Conservation (phyloP, 53 echinoderm and acorn worm genomes). For the Hippasteria phrygiana region DNA sequence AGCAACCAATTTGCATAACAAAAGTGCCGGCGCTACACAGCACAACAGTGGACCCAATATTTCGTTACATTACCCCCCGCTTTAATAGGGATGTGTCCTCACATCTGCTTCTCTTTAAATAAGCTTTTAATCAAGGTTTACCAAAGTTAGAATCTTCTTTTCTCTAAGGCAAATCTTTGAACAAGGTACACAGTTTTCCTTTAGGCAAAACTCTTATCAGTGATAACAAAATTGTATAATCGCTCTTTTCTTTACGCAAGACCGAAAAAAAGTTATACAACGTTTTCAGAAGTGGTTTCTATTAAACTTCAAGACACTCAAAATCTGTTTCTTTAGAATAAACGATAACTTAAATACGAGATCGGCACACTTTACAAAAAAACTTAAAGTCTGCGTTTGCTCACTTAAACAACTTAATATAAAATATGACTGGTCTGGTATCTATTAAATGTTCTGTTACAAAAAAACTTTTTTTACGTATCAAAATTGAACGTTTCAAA, state of each 20-base stretch:
- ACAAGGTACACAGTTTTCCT: background rate
- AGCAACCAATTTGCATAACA: too few species aligned
- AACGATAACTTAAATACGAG: too few species aligned
- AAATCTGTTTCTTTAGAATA: too few species aligned
- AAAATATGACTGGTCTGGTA: background rate
- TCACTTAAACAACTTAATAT: too few species aligned
- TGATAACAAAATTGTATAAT: background rate
- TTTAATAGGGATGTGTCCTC: slow-evolving; percentile 49
- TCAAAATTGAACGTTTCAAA: background rate
- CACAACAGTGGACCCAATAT: too few species aligned
- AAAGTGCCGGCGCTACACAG: too few species aligned
- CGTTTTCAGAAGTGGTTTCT: background rate
- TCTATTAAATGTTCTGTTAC: too few species aligned
- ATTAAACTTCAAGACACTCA: too few species aligned
- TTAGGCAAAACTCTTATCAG: slow-evolving; percentile 5
- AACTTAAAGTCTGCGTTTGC: too few species aligned
- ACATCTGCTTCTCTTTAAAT: slow-evolving; percentile 12
- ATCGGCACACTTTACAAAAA: too few species aligned
- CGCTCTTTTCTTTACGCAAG: background rate
- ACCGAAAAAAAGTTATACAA: background rate
- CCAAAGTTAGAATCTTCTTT: background rate
- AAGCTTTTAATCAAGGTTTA: background rate
- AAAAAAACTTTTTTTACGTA: too few species aligned
- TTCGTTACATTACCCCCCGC: slow-evolving; percentile 45
- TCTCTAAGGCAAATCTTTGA: background rate